Evolutionary conservation across 2,888 invertebrate species (phyloP), one percentile per base, ranked within the genome.

Genomic region (Brenthis daphne): DNA sequence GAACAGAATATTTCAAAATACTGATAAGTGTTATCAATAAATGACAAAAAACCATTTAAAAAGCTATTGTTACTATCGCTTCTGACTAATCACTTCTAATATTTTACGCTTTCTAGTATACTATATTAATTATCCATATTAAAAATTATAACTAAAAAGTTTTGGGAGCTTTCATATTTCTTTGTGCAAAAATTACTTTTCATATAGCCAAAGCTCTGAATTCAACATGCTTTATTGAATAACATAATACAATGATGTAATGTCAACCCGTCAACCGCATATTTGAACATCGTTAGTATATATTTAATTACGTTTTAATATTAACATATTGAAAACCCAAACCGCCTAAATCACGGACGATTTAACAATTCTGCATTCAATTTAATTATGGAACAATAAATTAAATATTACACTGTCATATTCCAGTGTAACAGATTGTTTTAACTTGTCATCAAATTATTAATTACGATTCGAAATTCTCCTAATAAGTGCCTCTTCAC

Each of bases 401-500:
- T 65, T 57, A 61, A 56, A 70, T 60, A 67, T 61, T 53, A 60
- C 57, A 54, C 53, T 66, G 43, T 37, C 61, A 60, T 60, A 50
- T 60, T 65, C 51, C 48, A 58, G 29, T 57, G 64, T 53, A 67
- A 51, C 70, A 70, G 67, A 61, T 67, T 70, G 67, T 67, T 67
- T 67, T 64, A 65, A 57, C 60, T 48, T 67, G 70, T 67, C 67
- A 61, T 67, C 65, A 29, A 65, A 65, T 67, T 57, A 64, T 53
- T 53, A 67, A 70, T 67, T 67, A 70, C 65, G 65, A 53, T 48
- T 70, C 61, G 56, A 67, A 66, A 65, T 60, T 54, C 48, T 50
- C 29, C 29, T 60, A 60, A 50, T 60, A 16, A 33, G 48, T 60
- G 60, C 12, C n/a, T 33, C 37, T 43, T 8, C 37, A 43, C 37